phyloP scores from a whole-genome alignment of 2,888 invertebrate genomes.

The Pteria penguin region DNA sequence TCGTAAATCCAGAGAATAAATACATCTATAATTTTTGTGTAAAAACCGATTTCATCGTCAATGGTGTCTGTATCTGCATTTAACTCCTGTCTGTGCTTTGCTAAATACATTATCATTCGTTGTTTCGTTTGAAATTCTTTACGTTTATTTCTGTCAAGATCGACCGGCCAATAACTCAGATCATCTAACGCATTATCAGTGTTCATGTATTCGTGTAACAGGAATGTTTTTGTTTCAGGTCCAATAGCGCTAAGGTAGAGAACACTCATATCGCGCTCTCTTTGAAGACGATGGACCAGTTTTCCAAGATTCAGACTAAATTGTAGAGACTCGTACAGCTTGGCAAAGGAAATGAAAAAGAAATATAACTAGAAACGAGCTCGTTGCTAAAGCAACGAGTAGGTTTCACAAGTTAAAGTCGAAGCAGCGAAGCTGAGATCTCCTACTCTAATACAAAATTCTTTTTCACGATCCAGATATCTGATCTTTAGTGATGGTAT shows the following conservation, averaged over 20 bases:
- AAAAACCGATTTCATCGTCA: constrained; percentile 69
- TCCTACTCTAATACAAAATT: too few species aligned
- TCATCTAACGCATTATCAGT: constrained; percentile 60
- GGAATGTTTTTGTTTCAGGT: constrained; percentile 64
- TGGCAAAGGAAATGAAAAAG: constrained; percentile 7
- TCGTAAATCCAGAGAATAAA: constrained; percentile 70
- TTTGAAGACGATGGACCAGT: constrained; percentile 63
- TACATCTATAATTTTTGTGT: constrained; percentile 63
- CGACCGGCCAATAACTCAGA: constrained; percentile 62
- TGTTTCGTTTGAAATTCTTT: constrained; percentile 53
- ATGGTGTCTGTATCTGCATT: constrained; percentile 59
- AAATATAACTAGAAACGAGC: too few species aligned
- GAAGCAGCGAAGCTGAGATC: too few species aligned
- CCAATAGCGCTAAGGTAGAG: constrained; percentile 64
- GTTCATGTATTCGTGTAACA: constrained; percentile 61
- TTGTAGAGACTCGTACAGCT: constrained; percentile 52
- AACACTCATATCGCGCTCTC: constrained; percentile 67
- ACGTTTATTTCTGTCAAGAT: constrained; percentile 45
- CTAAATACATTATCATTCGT: constrained; percentile 62
- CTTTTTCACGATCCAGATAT: too few species aligned
- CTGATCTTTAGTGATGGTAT: too few species aligned
- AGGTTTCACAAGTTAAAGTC: too few species aligned
- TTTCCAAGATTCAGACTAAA: constrained; percentile 60
- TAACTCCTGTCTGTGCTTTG: constrained; percentile 61
- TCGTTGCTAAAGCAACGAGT: too few species aligned